Conservation (phyloP, 1,140 invertebrate genomes). For the Dinoponera quadriceps region DNA sequence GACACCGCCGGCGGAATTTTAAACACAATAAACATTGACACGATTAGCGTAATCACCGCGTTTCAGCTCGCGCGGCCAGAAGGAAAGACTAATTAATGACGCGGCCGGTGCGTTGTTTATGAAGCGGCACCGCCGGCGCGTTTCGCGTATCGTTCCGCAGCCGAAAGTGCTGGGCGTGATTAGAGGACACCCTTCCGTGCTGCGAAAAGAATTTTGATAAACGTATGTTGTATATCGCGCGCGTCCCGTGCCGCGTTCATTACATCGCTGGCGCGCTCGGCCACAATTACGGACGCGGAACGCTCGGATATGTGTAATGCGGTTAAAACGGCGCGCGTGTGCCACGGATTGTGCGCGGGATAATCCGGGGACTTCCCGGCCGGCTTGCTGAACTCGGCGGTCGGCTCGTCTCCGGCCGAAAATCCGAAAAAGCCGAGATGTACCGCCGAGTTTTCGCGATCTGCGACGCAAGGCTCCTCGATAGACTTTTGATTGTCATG, state of each 20-base stretch:
- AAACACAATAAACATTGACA: slow-evolving; percentile 25
- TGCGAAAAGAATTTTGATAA: slow-evolving; percentile 44
- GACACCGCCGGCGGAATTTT: slow-evolving; percentile 31
- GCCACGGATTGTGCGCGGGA: not conserved
- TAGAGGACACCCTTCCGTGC: slow-evolving; percentile 8
- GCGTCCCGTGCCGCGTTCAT: slow-evolving; percentile 11
- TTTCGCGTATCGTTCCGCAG: not conserved
- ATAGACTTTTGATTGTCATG: no score
- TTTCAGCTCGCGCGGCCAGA: not conserved
- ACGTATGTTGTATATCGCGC: not conserved
- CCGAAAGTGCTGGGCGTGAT: slow-evolving; percentile 35
- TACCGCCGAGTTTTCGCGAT: no score
- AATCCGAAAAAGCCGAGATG: no score
- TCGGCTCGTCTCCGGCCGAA: not conserved
- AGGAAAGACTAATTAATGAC: slow-evolving; percentile 39
- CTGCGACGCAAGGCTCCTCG: no score
- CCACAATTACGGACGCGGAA: slow-evolving; percentile 20
- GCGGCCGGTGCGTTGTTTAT: not conserved
- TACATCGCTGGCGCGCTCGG: not conserved
- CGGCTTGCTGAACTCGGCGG: not conserved
- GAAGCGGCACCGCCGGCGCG: not conserved
- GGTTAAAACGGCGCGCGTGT: slow-evolving; percentile 7
- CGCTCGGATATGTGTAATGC: slow-evolving; percentile 5
- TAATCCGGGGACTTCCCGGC: no score
- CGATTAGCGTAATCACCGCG: slow-evolving; percentile 40